Base-by-base conservation (phyloP, 1,140 invertebrate genomes). In the Brachionus rubens region DNA sequence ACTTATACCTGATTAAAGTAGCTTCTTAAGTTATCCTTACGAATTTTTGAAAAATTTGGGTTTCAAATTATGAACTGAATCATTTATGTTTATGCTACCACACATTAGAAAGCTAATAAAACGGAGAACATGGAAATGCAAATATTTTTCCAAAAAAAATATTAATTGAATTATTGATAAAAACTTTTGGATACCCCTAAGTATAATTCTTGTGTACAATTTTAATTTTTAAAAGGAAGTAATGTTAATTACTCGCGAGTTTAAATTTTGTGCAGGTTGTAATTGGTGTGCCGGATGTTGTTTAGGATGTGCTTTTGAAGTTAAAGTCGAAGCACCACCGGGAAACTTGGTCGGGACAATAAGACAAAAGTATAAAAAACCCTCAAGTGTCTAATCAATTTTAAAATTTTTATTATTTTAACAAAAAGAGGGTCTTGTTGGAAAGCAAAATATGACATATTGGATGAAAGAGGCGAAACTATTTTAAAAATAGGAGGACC, bases 191-290 rank as follows among this genome's bases (percentile, higher is more conserved):
- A n/a, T n/a, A n/a, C n/a, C n/a, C n/a, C n/a, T n/a, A n/a, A n/a
- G n/a, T n/a, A n/a, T n/a, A n/a, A n/a, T n/a, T n/a, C n/a, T n/a
- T n/a, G n/a, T n/a, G n/a, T n/a, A n/a, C n/a, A n/a, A n/a, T n/a
- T n/a, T n/a, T n/a, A n/a, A n/a, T 3, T n/a, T 33, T 16, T 59
- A 10, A 36, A 19, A 83, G 82, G 81, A 82, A 77, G 79, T 83
- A 41, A 79, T 83, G 1, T 24, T 79, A 19, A 76, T 81, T 2
- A 76, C 24, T 2, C 54, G 82, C 36, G 79, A 82, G 43, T 83
- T 82, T 75, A 83, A 83, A 76, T 82, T 79, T 62, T 80, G 80
- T 77, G 79, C 77, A 26, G 50, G 62, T 24, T 76, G 52, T 19
- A 46, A 56, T 24, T 70, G 67, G 67, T 75, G 14, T 46, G 46